Base-by-base conservation (phyloP, 2,113 vertebrate species). In the Atlantisia rogersi region DNA sequence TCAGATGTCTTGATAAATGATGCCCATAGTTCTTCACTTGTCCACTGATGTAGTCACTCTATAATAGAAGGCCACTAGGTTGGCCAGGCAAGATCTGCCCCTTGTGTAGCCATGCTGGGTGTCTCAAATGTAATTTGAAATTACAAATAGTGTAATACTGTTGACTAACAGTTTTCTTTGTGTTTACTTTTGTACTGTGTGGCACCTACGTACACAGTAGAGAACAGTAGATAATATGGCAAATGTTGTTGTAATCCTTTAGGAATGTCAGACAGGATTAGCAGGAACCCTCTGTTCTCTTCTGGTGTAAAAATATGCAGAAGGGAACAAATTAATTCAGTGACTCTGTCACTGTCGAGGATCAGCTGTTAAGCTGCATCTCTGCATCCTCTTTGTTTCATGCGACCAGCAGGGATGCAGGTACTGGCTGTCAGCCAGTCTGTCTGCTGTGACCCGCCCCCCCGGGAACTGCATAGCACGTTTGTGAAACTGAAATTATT, bases 261-360 rank as follows among this genome's bases (percentile, higher is more conserved):
- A 82, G 81, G 31, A 96, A 91, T 62, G 44, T 91, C 84, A 89
- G 15, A 44, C n/a, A 44, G 74, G 77, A 92, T 92, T 95, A 82
- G 28, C 12, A 59, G 70, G 65, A 95, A 50, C 58, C 31, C 55
- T 94, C 44, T 85, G 71, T 62, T 95, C 84, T 82, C 69, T 76
- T 82, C 63, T 85, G 10, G 24, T 91, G 31, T 80, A 73, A 95
- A 97, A 95, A 90, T 62, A 89, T 29, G 70, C 74, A 71, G 70
- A 95, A 88, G 31, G 53, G 52, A 91, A 82, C 35, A 79, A 96
- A 95, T 82, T 60, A 87, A 63, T 92, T 92, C 81, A 82, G 4
- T 85, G n/a, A 79, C 5, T 52, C 32, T 89, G 65, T 71, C 44
- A 73, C 29, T 82, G 48, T 48, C 0, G 2, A 67, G 58, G 70